Evolutionary conservation across 2,113 vertebrate species (phyloP), one percentile per base, ranked within the genome.

Genomic region (Grus americana): DNA sequence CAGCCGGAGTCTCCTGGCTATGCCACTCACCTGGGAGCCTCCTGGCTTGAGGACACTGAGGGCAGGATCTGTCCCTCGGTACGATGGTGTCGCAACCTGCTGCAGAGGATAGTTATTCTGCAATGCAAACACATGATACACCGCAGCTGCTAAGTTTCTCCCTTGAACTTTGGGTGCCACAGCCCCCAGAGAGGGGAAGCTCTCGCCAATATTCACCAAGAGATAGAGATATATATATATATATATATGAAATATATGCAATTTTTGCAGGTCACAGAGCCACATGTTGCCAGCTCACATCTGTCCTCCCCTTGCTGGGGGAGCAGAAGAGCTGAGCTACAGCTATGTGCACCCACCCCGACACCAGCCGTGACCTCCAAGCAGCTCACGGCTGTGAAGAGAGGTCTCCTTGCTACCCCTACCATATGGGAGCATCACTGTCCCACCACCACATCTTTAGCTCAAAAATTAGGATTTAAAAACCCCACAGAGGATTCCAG

Each of bases 281-380:
- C 2, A 4, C 18, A 40, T 6, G 5, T 20, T 71, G 9, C 14
- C 7, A 2, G 13, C 24, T 93, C 29, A 6, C 1, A 0, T 22
- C 73, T 84, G 34, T 32, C 42, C 34, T 80, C 32, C 44, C 34
- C 18, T 84, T 57, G 55, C 65, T 74, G 23, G 13, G n/a, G 34
- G 32, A 49, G 85, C 16, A 15, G n/a, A 79, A 81, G 15, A 84
- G 17, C 50, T 1, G 3, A 59, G 29, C 19, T 55, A 44, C 36
- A 65, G 34, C 52, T 57, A 7, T 2, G 4, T 76, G 38, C 15
- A 65, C 44, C 55, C 52, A 59, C 9, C 14, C 57, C 2, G 2
- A 44, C 74, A 49, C 38, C 0, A 2, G 29, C 47, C 3, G 3
- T 5, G 50, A 71, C 26, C 42, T 42, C 46, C 2, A 18, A 70